Evolutionary conservation across 2,113 vertebrate species (phyloP).

Genomic region (Potamarius usumacintae): DNA sequence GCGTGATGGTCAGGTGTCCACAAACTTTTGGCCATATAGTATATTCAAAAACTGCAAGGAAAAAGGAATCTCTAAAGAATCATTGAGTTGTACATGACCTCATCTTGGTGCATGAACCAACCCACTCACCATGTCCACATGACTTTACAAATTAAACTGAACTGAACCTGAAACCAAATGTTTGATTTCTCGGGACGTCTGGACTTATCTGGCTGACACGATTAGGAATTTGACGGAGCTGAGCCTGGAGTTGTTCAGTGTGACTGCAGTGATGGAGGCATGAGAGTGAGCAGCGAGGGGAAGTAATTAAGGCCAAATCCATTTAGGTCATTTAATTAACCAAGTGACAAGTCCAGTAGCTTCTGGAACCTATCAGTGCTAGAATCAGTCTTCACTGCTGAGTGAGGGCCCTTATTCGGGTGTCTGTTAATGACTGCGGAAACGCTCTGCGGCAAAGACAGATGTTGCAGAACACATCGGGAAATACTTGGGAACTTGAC

Average conservation of each 20-base stretch:
- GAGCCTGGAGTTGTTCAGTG: conserved; percentile 22
- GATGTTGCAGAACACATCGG: not conserved
- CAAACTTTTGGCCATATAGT: not conserved
- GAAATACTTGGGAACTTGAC: conserved; percentile 7
- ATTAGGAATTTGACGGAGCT: not conserved
- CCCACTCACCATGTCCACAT: not conserved
- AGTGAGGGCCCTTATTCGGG: conserved; percentile 35
- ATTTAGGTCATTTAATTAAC: conserved; percentile 57
- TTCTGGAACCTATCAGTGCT: conserved; percentile 43
- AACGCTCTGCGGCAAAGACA: conserved; percentile 18
- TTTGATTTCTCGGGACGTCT: not conserved
- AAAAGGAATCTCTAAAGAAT: not conserved
- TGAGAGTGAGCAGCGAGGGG: conserved; percentile 39
- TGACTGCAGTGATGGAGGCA: conserved; percentile 40
- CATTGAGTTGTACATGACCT: not conserved
- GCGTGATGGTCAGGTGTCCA: not conserved
- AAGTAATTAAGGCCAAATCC: conserved; percentile 53
- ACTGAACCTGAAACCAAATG: not conserved
- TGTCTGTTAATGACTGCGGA: conserved; percentile 51
- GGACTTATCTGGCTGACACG: not conserved
- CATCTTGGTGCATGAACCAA: not conserved
- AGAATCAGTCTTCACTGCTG: conserved; percentile 46
- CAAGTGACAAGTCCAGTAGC: conserved; percentile 50
- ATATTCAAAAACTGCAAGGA: not conserved
- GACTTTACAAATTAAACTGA: not conserved